phyloP scores from a whole-genome alignment of 2,113 vertebrate genomes.

The Columba janthina region DNA sequence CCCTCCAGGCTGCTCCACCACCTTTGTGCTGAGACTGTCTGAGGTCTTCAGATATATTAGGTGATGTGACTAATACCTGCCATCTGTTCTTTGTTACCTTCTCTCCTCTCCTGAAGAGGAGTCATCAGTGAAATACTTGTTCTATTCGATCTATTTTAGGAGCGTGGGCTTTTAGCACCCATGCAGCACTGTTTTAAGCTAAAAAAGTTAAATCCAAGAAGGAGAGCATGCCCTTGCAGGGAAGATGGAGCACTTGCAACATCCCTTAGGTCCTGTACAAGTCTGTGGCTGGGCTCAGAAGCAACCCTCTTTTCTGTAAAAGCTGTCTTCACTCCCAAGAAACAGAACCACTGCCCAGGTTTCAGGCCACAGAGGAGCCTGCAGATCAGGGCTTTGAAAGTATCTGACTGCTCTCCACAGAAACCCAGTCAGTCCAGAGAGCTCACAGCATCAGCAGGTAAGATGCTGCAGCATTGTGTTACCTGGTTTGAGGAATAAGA shows the following conservation, averaged over 20 bases:
- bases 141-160: constrained; percentile 23
- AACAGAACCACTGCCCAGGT: not conserved
- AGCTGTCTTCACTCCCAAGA: not conserved
- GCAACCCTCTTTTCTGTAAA: not conserved
- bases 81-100: constrained; percentile 35
- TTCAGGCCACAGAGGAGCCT: not conserved
- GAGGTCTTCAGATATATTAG: not conserved
- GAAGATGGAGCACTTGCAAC: not conserved
- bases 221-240: not conserved
- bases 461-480: not conserved
- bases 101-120: constrained; percentile 13
- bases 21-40: not conserved
- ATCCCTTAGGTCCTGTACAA: not conserved
- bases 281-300: not conserved
- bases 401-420: not conserved
- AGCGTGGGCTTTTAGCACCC: constrained; percentile 28
- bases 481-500: not conserved
- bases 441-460: not conserved
- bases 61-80: constrained; percentile 42
- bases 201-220: not conserved
- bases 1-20: not conserved
- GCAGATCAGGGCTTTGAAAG: not conserved
- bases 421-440: not conserved
- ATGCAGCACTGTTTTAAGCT: not conserved
- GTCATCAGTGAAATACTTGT: not conserved